Evolutionary conservation across 2,888 invertebrate species (phyloP).

Genomic region (Cheilosia variabilis): DNA sequence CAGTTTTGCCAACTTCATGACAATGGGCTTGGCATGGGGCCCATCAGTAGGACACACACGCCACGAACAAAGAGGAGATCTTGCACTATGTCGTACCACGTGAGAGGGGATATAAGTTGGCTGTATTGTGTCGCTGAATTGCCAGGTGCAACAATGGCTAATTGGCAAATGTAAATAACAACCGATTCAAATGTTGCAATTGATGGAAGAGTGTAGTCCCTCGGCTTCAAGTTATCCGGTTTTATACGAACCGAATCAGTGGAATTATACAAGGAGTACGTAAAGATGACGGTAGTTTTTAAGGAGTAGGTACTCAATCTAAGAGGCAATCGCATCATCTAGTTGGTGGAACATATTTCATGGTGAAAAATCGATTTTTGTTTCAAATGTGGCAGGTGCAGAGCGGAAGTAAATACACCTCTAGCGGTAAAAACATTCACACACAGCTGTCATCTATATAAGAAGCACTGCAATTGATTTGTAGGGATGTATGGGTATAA

Average conservation of each 20-base stretch:
- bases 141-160: no score
- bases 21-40: constrained; percentile 6
- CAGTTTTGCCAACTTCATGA: neutral
- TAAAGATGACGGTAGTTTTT: constrained; percentile 5
- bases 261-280: constrained; percentile 1
- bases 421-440: neutral
- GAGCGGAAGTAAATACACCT: constrained; percentile 28
- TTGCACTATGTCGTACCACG: neutral
- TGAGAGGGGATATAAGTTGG: no score
- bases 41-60: constrained; percentile 1
- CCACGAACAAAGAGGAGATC: neutral
- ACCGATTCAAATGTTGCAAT: neutral
- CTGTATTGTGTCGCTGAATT: no score
- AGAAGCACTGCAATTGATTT: neutral
- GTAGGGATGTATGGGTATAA: neutral
- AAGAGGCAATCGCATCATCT: neutral
- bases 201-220: neutral
- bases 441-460: neutral
- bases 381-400: constrained; percentile 12
- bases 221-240: constrained; percentile 8
- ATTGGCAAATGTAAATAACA: neutral
- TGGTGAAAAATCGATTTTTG: constrained; percentile 34
- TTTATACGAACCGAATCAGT: neutral
- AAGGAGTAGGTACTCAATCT: neutral
- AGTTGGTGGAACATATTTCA: constrained; percentile 16